Conservation (phyloP, 2,113 vertebrate genomes). For the Fulica atra region DNA sequence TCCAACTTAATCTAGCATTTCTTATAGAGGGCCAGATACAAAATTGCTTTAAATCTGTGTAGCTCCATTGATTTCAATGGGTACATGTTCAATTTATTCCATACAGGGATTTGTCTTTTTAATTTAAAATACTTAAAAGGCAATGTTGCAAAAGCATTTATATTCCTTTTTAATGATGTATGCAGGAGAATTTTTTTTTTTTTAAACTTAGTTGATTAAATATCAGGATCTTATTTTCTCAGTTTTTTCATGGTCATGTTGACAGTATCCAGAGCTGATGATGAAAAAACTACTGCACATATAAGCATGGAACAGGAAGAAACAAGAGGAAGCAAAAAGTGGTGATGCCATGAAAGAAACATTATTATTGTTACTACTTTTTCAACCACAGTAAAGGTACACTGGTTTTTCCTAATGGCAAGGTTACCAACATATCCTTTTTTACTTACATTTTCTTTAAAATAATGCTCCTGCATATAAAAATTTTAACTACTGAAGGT, state of each 20-base stretch:
- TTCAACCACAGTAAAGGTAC: neutral
- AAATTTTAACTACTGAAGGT: neutral
- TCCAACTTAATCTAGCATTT: slow-evolving; percentile 49
- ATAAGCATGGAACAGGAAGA: neutral
- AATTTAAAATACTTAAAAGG: slow-evolving; percentile 17
- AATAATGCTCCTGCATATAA: accelerated
- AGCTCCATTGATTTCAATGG: slow-evolving; percentile 40
- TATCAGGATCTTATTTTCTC: neutral
- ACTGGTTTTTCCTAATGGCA: accelerated
- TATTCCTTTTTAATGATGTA: neutral
- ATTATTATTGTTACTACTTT: neutral
- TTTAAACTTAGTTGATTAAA: neutral
- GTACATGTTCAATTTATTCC: slow-evolving; percentile 8
- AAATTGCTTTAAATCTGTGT: slow-evolving; percentile 41
- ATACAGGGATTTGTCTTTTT: neutral
- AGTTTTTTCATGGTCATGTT: neutral
- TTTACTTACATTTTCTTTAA: neutral
- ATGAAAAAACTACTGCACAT: neutral
- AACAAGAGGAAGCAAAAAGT: neutral
- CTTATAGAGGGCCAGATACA: neutral
- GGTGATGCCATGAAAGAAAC: neutral
- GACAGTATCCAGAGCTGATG: neutral
- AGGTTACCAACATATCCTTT: neutral
- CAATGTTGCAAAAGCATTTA: neutral
- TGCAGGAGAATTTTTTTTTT: neutral